Evolutionary conservation across 1,140 invertebrate species (phyloP).

Genomic region (Pseudomyrmex concolor): DNA sequence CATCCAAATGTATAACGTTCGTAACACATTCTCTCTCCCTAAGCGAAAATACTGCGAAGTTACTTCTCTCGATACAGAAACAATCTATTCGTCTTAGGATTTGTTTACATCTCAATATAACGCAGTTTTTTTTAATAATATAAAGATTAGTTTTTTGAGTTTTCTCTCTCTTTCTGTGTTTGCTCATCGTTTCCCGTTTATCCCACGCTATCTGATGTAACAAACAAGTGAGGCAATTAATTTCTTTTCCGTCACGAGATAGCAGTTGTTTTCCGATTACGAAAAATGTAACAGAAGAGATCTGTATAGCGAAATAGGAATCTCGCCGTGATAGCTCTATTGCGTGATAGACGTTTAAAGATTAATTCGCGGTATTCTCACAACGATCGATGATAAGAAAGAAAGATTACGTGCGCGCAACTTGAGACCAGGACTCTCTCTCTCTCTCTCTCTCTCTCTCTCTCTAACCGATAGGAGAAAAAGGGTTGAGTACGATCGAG

Average conservation of each 20-base stretch:
- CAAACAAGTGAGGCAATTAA: slow-evolving; percentile 34
- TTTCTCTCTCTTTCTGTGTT: not conserved
- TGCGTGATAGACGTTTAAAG: slow-evolving; percentile 69
- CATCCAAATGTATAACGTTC: not conserved
- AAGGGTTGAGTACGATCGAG: slow-evolving; percentile 59
- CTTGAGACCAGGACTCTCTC: slow-evolving; percentile 61
- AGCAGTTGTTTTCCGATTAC: slow-evolving; percentile 30
- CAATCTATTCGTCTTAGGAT: not conserved
- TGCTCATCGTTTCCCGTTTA: not conserved
- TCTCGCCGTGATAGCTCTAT: slow-evolving; percentile 47
- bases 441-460: slow-evolving; percentile 31
- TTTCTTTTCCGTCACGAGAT: not conserved
- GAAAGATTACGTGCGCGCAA: slow-evolving; percentile 69
- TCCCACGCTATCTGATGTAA: too few relatives aligned
- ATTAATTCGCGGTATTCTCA: slow-evolving; percentile 60
- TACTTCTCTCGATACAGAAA: not conserved
- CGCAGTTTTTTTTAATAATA: not conserved
- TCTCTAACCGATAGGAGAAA: slow-evolving; percentile 58
- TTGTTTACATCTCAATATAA: not conserved
- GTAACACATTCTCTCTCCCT: not conserved
- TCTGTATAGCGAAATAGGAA: not conserved
- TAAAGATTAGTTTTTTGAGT: too few relatives aligned
- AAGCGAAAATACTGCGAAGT: too few relatives aligned
- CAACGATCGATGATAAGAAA: slow-evolving; percentile 53
- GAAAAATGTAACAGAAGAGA: slow-evolving; percentile 50